Evolutionary conservation across 2,888 invertebrate genomes (phyloP), one percentile per base, ranked within the genome.

Genomic region (Pseudeuparius sepicola): DNA sequence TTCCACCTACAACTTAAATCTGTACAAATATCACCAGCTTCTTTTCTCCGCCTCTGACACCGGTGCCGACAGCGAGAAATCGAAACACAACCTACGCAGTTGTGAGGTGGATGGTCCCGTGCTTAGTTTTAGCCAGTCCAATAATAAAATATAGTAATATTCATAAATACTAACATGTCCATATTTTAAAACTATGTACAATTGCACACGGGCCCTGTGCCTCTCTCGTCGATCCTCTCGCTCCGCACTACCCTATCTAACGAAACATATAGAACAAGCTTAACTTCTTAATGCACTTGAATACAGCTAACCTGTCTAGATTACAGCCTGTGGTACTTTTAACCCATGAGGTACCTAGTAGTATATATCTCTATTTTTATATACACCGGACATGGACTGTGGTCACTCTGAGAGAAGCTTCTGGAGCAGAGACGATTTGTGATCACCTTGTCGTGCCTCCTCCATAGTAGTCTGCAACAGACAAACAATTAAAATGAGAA

Each of bases 341-440:
- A 56, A 59, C 59, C 56, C 53, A 57, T 61, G 61, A 63, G 62
- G 63, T 63, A 63, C 63, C 63, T 61, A 61, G 64, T 64, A 62
- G 60, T 58, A 63, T 60, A 59, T 62, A 57, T 59, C 60, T 62
- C 62, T 59, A 55, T 52, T 26, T 37, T 5, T 59, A 63, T 61
- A 55, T 60, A 61, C 63, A 63, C 39, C 45, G n/a, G n/a, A n/a
- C n/a, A n/a, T n/a, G n/a, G n/a, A n/a, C n/a, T n/a, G n/a, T 38
- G 41, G 46, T 45, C 47, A 44, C 39, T 87, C 85, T 52, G 86
- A 86, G 59, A 88, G 70, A 60, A 87, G 71, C 66, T 87, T 84
- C 70, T 86, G 85, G 55, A 87, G 73, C 61, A 87, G 70, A 59
- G 85, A 85, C 52, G 84, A 80, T 55, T 70, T 74, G 48, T 78